These are phyloP conservation scores for Vandiemenella viatica DNA, from an alignment of 2,888 invertebrate genomes.

Conservation along the genomic window DNA sequence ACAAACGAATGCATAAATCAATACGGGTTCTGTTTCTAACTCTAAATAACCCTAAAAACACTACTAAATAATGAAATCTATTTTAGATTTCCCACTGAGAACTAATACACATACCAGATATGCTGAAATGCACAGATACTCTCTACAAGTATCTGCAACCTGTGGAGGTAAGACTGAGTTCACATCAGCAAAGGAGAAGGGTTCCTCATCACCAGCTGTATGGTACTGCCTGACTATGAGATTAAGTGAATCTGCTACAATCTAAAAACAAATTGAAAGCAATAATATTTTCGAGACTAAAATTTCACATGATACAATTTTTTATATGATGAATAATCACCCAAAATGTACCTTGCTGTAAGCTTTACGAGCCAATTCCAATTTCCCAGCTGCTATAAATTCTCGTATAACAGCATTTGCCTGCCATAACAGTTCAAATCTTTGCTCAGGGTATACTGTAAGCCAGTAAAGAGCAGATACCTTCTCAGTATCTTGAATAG, in stretches of 20 bases:
- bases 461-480: slow-evolving; percentile 78
- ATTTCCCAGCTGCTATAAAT: slow-evolving; percentile 66
- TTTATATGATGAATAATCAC: background rate
- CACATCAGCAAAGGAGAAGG: slow-evolving; percentile 11
- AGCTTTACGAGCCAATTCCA: slow-evolving; percentile 65
- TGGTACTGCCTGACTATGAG: slow-evolving; percentile 33
- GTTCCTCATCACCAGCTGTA: slow-evolving; percentile 7
- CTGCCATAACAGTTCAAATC: slow-evolving; percentile 68
- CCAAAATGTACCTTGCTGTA: slow-evolving; percentile 40
- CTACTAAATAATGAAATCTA: too few species aligned
- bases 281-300: background rate
- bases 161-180: slow-evolving; percentile 18
- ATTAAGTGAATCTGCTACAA: slow-evolving; percentile 49
- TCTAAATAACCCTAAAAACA: too few species aligned
- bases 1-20: too few species aligned
- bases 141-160: slow-evolving; percentile 43
- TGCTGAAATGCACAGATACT: slow-evolving; percentile 74
- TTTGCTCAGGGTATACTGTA: slow-evolving; percentile 58
- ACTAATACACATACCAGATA: slow-evolving; percentile 53
- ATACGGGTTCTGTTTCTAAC: too few species aligned
- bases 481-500: slow-evolving; percentile 52
- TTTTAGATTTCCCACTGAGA: too few species aligned
- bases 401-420: slow-evolving; percentile 78
- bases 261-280: slow-evolving; percentile 23
- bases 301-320: background rate